phyloP scores from a whole-genome alignment of 2,888 invertebrate species.

The Oligia latruncula region DNA sequence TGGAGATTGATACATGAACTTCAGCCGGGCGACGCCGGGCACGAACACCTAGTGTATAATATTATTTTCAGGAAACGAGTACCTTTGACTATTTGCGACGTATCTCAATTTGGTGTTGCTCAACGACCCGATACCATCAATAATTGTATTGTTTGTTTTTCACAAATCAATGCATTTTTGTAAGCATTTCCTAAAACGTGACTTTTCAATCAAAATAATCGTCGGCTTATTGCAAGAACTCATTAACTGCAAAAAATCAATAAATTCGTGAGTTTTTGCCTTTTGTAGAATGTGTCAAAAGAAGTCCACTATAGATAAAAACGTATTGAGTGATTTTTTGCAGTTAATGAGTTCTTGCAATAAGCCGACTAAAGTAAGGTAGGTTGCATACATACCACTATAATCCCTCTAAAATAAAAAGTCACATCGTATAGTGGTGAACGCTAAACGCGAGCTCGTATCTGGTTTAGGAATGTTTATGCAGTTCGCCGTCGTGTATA shows the following conservation, averaged over 20 bases:
- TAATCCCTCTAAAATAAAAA: constrained; percentile 10
- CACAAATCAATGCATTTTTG: neutral
- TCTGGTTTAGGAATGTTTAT: constrained; percentile 66
- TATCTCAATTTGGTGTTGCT: neutral
- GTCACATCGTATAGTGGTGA: neutral
- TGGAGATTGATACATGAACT: too few relatives aligned
- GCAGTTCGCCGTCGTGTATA: constrained; percentile 62
- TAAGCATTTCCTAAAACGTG: neutral
- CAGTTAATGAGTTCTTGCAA: too few relatives aligned
- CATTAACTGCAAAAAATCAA: too few relatives aligned
- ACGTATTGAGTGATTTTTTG: too few relatives aligned
- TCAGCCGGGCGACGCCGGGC: too few relatives aligned
- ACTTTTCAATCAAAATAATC: neutral
- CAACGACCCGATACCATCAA: neutral
- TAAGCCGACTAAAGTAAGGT: neutral
- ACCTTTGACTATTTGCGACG: neutral
- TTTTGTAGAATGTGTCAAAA: too few relatives aligned
- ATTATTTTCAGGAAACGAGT: neutral
- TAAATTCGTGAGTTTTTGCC: too few relatives aligned
- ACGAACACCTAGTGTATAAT: too few relatives aligned
- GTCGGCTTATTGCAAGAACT: too few relatives aligned
- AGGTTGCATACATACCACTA: neutral
- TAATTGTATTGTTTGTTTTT: neutral
- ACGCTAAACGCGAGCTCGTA: constrained; percentile 44
- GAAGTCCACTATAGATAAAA: too few relatives aligned